Evolutionary conservation across 2,113 vertebrate genomes (phyloP).

Genomic region (Thryonomys swinderianus): DNA sequence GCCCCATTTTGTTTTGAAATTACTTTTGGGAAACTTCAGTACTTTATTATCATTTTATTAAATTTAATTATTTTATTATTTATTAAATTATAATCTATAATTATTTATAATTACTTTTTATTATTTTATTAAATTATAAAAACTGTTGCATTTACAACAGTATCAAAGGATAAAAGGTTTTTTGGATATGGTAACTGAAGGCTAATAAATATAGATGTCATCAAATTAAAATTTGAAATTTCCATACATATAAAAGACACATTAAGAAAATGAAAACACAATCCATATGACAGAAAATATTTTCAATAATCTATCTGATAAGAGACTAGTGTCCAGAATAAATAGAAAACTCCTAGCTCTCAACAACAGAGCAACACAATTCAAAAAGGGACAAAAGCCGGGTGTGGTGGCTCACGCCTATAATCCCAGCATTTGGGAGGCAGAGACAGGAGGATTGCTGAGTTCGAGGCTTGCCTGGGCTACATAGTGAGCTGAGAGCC

Average conservation of each 20-base stretch:
- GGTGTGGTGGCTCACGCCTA: no score
- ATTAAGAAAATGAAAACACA: not conserved
- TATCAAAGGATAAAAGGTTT: not conserved
- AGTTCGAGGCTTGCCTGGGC: no score
- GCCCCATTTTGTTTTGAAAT: not conserved
- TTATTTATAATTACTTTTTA: slow-evolving; percentile 29
- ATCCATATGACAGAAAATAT: not conserved
- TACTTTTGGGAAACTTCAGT: not conserved
- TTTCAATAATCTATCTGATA: not conserved
- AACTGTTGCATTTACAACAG: not conserved
- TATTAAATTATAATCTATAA: not conserved
- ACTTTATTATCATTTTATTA: not conserved
- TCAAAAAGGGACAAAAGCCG: not conserved
- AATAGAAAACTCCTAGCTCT: not conserved
- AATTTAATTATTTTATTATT: slow-evolving; percentile 5
- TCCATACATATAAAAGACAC: not conserved
- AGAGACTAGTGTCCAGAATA: not conserved
- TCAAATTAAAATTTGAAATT: not conserved
- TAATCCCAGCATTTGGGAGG: no score
- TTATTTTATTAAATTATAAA: not conserved
- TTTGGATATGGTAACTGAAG: not conserved
- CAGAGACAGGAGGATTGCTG: no score
- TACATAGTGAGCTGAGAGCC: no score
- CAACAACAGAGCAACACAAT: not conserved
- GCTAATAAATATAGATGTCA: not conserved